phyloP scores from a whole-genome alignment of 2,113 vertebrate genomes.

The Sinosuthora webbiana region DNA sequence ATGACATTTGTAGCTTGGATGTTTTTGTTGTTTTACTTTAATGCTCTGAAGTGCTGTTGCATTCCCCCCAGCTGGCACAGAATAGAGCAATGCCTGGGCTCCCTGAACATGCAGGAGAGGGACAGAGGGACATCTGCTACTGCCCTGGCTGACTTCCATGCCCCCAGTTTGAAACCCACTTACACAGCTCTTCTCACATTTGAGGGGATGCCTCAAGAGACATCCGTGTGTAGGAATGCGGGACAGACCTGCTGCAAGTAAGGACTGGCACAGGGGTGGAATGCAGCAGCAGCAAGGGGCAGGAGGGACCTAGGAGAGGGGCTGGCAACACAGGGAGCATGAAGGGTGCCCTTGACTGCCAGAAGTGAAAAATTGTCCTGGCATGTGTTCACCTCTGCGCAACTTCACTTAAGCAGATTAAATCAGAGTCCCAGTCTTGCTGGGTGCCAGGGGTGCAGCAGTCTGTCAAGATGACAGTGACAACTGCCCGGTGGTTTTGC shows the following conservation, averaged over 20 bases:
- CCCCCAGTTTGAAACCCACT: neutral
- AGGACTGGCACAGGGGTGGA: neutral
- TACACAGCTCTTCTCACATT: neutral
- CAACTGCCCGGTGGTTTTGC: neutral
- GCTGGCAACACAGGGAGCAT: neutral
- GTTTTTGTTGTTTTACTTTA: neutral
- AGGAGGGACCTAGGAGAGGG: neutral
- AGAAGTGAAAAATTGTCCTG: neutral
- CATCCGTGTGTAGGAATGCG: neutral
- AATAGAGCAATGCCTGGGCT: neutral
- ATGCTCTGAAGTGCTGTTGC: neutral
- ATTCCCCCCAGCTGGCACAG: neutral
- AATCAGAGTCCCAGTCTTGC: neutral
- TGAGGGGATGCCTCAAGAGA: neutral
- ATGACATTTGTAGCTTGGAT: neutral
- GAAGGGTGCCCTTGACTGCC: neutral
- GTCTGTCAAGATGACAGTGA: neutral
- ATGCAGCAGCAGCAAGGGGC: neutral
- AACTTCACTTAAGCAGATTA: slow-evolving; percentile 28
- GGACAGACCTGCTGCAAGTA: neutral
- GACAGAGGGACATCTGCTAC: neutral
- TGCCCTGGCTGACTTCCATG: neutral
- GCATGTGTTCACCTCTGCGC: neutral
- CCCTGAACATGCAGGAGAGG: neutral
- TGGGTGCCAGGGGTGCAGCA: neutral